These are phyloP conservation scores for Laspeyria flexula DNA, from an alignment of 2,888 invertebrate genomes.

Conservation along the genomic window DNA sequence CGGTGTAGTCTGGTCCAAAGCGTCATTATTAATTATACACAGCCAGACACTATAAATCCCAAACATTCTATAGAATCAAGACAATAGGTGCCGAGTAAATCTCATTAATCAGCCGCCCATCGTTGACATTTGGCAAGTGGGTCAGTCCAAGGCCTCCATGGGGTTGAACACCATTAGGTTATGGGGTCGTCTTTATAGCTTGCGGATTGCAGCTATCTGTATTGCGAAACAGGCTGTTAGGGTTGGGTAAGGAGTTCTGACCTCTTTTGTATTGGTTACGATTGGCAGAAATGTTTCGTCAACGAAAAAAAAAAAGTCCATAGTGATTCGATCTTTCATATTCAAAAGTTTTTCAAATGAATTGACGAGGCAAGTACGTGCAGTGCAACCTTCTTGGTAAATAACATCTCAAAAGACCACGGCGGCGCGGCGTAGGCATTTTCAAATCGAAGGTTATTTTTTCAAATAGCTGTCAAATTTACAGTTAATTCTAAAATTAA, in stretches of 20 bases:
- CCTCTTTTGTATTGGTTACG: conserved; percentile 10
- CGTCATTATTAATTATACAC: not conserved
- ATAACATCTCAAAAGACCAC: too few relatives aligned
- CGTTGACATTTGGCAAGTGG: conserved; percentile 67
- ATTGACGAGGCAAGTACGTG: too few relatives aligned
- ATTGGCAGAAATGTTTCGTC: not conserved
- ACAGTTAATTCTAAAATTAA: too few relatives aligned
- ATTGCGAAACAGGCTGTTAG: conserved; percentile 28
- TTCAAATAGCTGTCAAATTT: too few relatives aligned
- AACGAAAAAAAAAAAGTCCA: too few relatives aligned
- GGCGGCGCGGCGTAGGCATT: too few relatives aligned
- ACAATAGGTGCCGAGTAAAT: conserved; percentile 39
- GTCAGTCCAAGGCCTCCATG: conserved; percentile 55
- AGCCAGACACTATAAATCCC: conserved; percentile 17
- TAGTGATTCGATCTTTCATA: not conserved
- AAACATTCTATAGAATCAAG: conserved; percentile 25
- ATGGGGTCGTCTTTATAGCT: conserved; percentile 63
- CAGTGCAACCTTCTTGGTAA: too few relatives aligned
- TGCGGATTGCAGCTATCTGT: conserved; percentile 33
- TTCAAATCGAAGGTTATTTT: too few relatives aligned
- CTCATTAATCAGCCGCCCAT: conserved; percentile 46
- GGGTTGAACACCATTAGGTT: conserved; percentile 60
- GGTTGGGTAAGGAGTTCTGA: conserved; percentile 24
- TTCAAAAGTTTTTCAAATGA: too few relatives aligned
- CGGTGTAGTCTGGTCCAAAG: too few relatives aligned